Evolutionary conservation across 2,797 vertebrate genomes (phyloP).

Genomic region (Champsocephalus esox): DNA sequence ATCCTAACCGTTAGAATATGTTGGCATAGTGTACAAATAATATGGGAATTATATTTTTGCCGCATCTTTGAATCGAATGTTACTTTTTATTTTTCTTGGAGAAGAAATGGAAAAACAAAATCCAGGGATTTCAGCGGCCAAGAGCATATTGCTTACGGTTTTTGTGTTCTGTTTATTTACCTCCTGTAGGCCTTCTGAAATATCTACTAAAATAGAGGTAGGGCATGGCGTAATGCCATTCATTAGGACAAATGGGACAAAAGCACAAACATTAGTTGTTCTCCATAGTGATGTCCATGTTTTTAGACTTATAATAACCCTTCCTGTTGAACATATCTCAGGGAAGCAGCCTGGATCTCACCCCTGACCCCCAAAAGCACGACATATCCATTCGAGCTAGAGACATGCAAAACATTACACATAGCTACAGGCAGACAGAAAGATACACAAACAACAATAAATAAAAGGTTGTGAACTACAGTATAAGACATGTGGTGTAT

Average conservation of each 20-base stretch:
- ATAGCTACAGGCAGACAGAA: slow-evolving; percentile 63
- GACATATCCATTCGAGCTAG: slow-evolving; percentile 71
- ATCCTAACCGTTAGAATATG: slow-evolving; percentile 47
- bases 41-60: slow-evolving; percentile 74
- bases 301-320: slow-evolving; percentile 54
- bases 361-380: slow-evolving; percentile 63
- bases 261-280: slow-evolving; percentile 73
- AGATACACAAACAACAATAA: slow-evolving; percentile 70
- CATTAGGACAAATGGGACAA: slow-evolving; percentile 51
- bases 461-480: slow-evolving; percentile 79
- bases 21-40: slow-evolving; percentile 71
- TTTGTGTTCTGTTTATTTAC: slow-evolving; percentile 52
- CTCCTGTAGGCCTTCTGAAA: slow-evolving; percentile 33
- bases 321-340: slow-evolving; percentile 79
- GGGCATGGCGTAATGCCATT: slow-evolving; percentile 29
- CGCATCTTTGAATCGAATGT: slow-evolving; percentile 68
- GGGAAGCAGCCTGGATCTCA: slow-evolving; percentile 90
- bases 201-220: slow-evolving; percentile 11
- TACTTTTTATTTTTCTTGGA: slow-evolving; percentile 49
- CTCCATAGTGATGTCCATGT: slow-evolving; percentile 30
- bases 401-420: slow-evolving; percentile 69
- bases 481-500: slow-evolving; percentile 78
- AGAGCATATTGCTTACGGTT: slow-evolving; percentile 51
- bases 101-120: slow-evolving; percentile 39
- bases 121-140: slow-evolving; percentile 62